Base-by-base conservation (phyloP, 2,113 vertebrate genomes). In the Sigmodon hispidus region DNA sequence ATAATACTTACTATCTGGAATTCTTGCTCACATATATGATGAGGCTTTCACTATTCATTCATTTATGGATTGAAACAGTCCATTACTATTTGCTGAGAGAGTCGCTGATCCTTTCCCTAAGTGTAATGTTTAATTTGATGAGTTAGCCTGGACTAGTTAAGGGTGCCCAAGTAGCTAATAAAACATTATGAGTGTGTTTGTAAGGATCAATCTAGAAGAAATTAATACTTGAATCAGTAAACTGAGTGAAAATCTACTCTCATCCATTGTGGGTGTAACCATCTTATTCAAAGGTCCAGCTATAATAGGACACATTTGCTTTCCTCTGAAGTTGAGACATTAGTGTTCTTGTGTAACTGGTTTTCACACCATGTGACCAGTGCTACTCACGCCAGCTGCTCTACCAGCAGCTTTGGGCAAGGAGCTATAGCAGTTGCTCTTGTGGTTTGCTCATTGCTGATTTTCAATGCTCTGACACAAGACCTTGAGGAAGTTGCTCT, bases 51-150 rank as follows among this genome's bases (percentile, higher is more conserved):
- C 45, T 87, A 61, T 93, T 43, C 59, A 63, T 80, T 79, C 36
- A n/a, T 89, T 63, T 48, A 43, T 24, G 48, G 16, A 16, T 91
- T 84, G 83, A n/a, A 91, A 69, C 10, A 87, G 48, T 90, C n/a
- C 36, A 76, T 45, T 84, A 84, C 26, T 43, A 69, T 87, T 90
- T 94, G 40, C 55, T 89, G 8, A 92, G 21, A 40, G 83, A 89
- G 45, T 24, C 73, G 73, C 3, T 83, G 69, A 86, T 45, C 59
- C 1, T 91, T 83, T 89, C 43, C 21, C 10, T 34, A 3, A 40
- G 52, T 57, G n/a, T 6, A 36, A 48, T 34, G 48, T 50, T 89
- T 36, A 43, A 84, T 76, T 92, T 89, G 84, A 59, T 83, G 40
- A 63, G 24, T 89, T 40, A 76, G 5, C 48, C 77, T 88, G 55